These are phyloP conservation scores for Xanthorhoe spadicearia DNA, from an alignment of 2,888 invertebrate genomes.

Conservation along the genomic window DNA sequence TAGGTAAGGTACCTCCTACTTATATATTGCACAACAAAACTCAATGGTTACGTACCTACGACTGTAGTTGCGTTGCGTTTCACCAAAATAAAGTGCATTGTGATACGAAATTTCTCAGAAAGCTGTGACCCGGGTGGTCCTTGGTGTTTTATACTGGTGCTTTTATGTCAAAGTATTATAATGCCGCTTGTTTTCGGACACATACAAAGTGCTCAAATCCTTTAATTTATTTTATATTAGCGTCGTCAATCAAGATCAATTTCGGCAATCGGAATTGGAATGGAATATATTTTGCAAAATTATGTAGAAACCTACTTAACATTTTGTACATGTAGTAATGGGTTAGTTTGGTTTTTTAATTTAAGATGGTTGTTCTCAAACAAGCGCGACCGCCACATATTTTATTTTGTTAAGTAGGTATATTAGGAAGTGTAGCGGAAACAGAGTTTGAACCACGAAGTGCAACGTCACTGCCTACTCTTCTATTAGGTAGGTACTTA, in stretches of 20 bases:
- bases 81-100: slow-evolving; percentile 55
- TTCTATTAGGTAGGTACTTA: too few relatives aligned
- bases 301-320: not conserved
- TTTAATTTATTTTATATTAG: slow-evolving; percentile 38
- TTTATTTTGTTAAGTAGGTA: too few relatives aligned
- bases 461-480: too few relatives aligned
- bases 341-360: too few relatives aligned
- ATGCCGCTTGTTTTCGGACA: slow-evolving; percentile 57
- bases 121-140: slow-evolving; percentile 59
- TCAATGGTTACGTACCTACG: slow-evolving; percentile 27
- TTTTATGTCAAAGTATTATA: slow-evolving; percentile 63
- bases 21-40: slow-evolving; percentile 11
- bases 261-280: slow-evolving; percentile 13
- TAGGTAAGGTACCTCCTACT: too few relatives aligned
- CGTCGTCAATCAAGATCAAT: slow-evolving; percentile 32
- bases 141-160: slow-evolving; percentile 61
- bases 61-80: slow-evolving; percentile 28
- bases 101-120: slow-evolving; percentile 60
- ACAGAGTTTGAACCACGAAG: too few relatives aligned
- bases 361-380: too few relatives aligned
- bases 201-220: slow-evolving; percentile 50
- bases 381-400: too few relatives aligned
- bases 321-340: too few relatives aligned
- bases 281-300: slow-evolving; percentile 36
- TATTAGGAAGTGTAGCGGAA: too few relatives aligned